Percentiles rank a stretch among this genome's conserved stretches.
Evolutionary conservation across 2,888 invertebrate genomes (phyloP).

Genomic region (Campoletis raptor): DNA sequence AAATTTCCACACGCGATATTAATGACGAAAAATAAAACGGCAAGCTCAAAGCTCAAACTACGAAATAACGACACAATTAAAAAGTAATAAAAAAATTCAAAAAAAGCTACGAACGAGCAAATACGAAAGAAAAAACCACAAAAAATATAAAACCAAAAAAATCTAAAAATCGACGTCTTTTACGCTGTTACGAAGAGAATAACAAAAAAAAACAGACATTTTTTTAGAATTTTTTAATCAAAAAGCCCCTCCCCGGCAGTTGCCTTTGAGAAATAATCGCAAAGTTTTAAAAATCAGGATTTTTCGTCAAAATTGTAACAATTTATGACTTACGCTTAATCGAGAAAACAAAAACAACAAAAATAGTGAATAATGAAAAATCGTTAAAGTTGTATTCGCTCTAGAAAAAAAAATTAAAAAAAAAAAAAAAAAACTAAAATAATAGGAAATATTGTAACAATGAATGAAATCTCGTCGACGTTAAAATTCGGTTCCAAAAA

Average conservation of each 20-base stretch:
- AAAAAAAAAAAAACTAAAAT: not conserved
- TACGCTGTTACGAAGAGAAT: constrained; percentile 38
- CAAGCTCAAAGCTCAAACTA: constrained; percentile 58
- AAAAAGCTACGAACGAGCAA: not conserved
- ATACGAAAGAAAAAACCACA: not conserved
- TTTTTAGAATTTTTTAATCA: constrained; percentile 56
- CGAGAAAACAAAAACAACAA: not conserved
- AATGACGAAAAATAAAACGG: constrained; percentile 19
- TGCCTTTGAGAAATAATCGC: constrained; percentile 35
- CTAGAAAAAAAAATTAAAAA: not conserved
- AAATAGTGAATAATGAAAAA: constrained; percentile 39
- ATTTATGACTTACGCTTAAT: constrained; percentile 60
- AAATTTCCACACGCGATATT: not conserved
- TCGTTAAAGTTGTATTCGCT: not conserved
- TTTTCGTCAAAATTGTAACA: constrained; percentile 5
- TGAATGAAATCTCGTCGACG: constrained; percentile 36
- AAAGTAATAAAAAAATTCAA: not conserved
- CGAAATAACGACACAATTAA: constrained; percentile 31
- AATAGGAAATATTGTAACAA: not conserved
- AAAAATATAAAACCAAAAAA: not conserved
- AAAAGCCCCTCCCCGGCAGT: constrained; percentile 29
- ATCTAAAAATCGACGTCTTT: constrained; percentile 2
- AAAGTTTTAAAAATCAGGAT: constrained; percentile 6
- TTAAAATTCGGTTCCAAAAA: not conserved
- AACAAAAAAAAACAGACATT: not conserved